phyloP scores from a whole-genome alignment of 2,888 invertebrate species.

The Argyra leucocephala region DNA sequence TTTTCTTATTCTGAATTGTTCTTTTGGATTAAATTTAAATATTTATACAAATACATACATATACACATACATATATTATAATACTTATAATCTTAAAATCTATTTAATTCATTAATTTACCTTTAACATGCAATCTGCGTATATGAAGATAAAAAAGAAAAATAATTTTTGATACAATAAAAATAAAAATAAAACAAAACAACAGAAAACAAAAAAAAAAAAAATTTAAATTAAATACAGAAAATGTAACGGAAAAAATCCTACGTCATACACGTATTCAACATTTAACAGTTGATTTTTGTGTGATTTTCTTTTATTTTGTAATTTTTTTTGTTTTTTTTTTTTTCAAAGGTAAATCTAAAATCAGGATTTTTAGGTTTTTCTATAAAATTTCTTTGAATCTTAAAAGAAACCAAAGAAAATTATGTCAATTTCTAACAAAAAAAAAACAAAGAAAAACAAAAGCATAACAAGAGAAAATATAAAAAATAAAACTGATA shows the following conservation, averaged over 20 bases:
- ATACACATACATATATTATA: no score
- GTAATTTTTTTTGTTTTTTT: no score
- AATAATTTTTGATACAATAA: neutral
- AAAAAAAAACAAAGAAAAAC: no score
- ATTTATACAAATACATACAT: no score
- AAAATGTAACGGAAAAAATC: neutral
- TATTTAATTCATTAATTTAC: neutral
- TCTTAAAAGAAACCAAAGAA: neutral
- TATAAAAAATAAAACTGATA: no score
- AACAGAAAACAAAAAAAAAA: neutral
- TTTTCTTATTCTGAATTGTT: no score
- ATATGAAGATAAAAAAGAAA: neutral
- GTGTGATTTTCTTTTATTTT: no score
- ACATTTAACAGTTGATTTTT: neutral
- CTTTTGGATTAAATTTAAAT: no score
- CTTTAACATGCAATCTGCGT: neutral
- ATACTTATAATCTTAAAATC: neutral
- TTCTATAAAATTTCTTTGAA: neutral
- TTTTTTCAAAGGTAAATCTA: no score
- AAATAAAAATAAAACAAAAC: neutral
- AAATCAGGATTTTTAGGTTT: no score
- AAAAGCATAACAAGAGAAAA: no score
- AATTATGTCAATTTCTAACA: neutral
- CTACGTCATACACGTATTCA: neutral
- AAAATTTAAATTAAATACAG: neutral